A percentile compares a stretch with the other conserved stretches of the same genome.
Evolutionary conservation across 2,888 invertebrate genomes (phyloP).

Genomic region (Phalera bucephala): DNA sequence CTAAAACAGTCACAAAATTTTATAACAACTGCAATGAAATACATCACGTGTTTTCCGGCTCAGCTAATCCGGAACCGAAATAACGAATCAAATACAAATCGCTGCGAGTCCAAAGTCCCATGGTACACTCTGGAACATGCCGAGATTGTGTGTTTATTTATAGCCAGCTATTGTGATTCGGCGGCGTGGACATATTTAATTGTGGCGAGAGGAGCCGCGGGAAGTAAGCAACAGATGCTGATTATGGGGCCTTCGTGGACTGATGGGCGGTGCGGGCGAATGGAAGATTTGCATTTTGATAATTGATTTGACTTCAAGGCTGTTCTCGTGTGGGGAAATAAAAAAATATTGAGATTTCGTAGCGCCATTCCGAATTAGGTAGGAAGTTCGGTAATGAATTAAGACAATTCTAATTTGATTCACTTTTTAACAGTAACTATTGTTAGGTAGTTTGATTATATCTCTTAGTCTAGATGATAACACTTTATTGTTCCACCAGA

Average conservation of each 20-base stretch:
- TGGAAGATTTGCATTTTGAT: not conserved
- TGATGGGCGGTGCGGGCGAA: constrained; percentile 2
- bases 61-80: constrained; percentile 53
- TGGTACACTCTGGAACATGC: constrained; percentile 30
- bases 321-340: no score
- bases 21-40: constrained; percentile 22
- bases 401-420: no score
- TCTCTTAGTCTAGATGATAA: no score
- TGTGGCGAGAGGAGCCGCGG: constrained; percentile 45
- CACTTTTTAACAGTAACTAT: no score
- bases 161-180: constrained; percentile 57
- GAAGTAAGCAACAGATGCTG: constrained; percentile 31
- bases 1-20: not conserved
- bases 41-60: constrained; percentile 42
- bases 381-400: no score
- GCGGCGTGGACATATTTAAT: constrained; percentile 75
- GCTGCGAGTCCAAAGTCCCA: constrained; percentile 23
- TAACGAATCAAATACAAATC: constrained; percentile 56
- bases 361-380: no score
- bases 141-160: constrained; percentile 48
- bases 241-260: constrained; percentile 19
- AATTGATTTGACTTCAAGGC: not conserved
- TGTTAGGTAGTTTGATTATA: no score
- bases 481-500: no score
- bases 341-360: no score